A percentile compares a stretch with the other conserved stretches of the same genome.
Evolutionary conservation across 2,797 vertebrate species (phyloP).

Genomic region (Cynodonichthys magdalenae): DNA sequence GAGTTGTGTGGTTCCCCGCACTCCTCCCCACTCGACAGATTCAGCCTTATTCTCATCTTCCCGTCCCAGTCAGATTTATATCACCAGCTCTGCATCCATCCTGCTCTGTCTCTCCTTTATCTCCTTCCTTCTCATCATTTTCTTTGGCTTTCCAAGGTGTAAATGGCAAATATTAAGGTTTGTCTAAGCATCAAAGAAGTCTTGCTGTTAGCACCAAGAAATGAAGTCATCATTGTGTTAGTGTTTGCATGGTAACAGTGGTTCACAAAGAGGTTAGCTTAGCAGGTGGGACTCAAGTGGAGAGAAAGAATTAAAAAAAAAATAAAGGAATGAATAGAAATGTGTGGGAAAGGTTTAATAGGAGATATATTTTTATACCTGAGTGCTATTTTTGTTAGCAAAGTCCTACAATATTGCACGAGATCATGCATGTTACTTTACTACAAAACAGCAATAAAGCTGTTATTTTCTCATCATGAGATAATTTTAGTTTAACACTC

Average conservation of each 20-base stretch:
- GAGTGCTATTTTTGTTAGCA: conserved; percentile 21
- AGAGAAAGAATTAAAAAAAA: conserved; percentile 4
- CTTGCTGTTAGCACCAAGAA: conserved; percentile 54
- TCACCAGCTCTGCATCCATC: conserved; percentile 36
- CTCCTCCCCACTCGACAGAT: conserved; percentile 32
- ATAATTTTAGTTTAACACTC: too few species aligned
- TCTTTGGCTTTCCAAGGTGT: conserved; percentile 48
- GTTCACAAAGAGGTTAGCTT: conserved; percentile 54
- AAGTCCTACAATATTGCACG: too few species aligned
- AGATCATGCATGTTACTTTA: too few species aligned
- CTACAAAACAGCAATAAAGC: too few species aligned
- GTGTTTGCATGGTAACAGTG: conserved; percentile 55
- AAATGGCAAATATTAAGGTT: conserved; percentile 60
- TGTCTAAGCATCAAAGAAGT: conserved; percentile 58
- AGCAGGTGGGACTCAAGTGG: conserved; percentile 30
- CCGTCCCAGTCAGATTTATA: conserved; percentile 47
- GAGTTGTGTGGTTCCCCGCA: conserved; percentile 21
- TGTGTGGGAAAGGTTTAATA: conserved; percentile 12
- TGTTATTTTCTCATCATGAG: too few species aligned
- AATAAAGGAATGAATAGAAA: conserved; percentile 16
- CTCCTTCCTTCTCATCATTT: conserved; percentile 6
- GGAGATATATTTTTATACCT: background rate
- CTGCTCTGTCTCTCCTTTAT: conserved; percentile 21
- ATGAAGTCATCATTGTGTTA: conserved; percentile 54
- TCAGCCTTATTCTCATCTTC: conserved; percentile 47